Conservation (phyloP, 2,797 vertebrate species). For the Sebastes minor region DNA sequence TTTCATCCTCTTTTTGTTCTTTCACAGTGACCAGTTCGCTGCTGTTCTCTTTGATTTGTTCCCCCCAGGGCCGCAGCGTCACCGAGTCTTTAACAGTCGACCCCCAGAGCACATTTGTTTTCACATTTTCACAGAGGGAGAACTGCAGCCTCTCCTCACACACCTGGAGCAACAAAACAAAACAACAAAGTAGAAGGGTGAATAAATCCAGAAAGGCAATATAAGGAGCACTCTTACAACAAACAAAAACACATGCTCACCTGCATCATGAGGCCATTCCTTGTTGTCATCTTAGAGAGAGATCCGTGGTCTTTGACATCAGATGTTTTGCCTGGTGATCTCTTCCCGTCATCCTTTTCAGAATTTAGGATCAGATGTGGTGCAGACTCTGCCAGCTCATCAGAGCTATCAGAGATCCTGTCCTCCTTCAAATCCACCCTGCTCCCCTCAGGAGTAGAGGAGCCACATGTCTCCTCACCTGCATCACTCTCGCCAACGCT, state of each 20-base stretch:
- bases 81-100: slow-evolving; percentile 77
- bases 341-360: slow-evolving; percentile 36
- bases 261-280: slow-evolving; percentile 90
- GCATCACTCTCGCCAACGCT: slow-evolving; percentile 13
- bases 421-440: slow-evolving; percentile 54
- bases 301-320: slow-evolving; percentile 80
- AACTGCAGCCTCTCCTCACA: slow-evolving; percentile 92
- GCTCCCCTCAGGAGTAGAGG: slow-evolving; percentile 37
- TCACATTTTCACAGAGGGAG: slow-evolving; percentile 92
- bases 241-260: slow-evolving; percentile 50
- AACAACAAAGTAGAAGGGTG: background rate
- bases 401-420: slow-evolving; percentile 36
- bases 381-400: slow-evolving; percentile 13
- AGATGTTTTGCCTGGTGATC: slow-evolving; percentile 47
- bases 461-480: slow-evolving; percentile 25
- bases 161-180: slow-evolving; percentile 77
- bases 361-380: slow-evolving; percentile 42
- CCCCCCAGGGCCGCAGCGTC: slow-evolving; percentile 78
- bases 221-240: background rate
- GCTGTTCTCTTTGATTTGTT: slow-evolving; percentile 55
- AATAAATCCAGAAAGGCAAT: background rate
- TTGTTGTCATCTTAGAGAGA: slow-evolving; percentile 81
- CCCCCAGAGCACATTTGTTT: slow-evolving; percentile 88
- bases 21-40: slow-evolving; percentile 35
- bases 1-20: slow-evolving; percentile 63